A percentile compares a stretch with the other conserved stretches of the same genome.
phyloP scores from a whole-genome alignment of 2,113 vertebrate species.

The Panthera leo region DNA sequence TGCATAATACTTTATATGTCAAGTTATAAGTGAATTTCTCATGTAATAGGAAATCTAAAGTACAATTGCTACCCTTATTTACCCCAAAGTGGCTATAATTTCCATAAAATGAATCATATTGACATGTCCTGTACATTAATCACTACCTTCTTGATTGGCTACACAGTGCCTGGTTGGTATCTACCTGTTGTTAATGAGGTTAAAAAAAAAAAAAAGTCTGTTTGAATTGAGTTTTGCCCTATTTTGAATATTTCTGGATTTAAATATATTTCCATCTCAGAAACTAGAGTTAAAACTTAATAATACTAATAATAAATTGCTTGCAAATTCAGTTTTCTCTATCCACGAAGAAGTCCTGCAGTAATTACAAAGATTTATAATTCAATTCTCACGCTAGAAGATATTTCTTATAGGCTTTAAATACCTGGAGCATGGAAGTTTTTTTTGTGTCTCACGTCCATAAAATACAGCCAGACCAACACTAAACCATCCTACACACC shows the following conservation, averaged over 20 bases:
- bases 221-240: background rate
- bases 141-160: background rate
- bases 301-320: constrained; percentile 16
- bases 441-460: too few species aligned
- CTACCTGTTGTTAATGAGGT: background rate
- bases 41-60: background rate
- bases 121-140: fast-evolving
- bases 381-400: background rate
- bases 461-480: too few species aligned
- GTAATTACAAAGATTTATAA: constrained; percentile 7
- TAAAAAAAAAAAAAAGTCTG: background rate
- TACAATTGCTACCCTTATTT: background rate
- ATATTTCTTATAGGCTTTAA: background rate
- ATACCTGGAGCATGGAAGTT: background rate
- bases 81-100: background rate
- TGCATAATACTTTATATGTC: background rate
- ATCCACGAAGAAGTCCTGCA: background rate
- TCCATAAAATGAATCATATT: background rate
- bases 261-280: background rate
- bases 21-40: background rate
- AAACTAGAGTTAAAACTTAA: constrained; percentile 26
- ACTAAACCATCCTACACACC: too few species aligned
- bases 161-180: background rate
- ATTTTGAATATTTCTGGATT: background rate
- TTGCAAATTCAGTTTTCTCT: constrained; percentile 36